These are phyloP conservation scores for Acanthurus leucopareius DNA, from an alignment of 2,797 vertebrate genomes.

Conservation along the genomic window DNA sequence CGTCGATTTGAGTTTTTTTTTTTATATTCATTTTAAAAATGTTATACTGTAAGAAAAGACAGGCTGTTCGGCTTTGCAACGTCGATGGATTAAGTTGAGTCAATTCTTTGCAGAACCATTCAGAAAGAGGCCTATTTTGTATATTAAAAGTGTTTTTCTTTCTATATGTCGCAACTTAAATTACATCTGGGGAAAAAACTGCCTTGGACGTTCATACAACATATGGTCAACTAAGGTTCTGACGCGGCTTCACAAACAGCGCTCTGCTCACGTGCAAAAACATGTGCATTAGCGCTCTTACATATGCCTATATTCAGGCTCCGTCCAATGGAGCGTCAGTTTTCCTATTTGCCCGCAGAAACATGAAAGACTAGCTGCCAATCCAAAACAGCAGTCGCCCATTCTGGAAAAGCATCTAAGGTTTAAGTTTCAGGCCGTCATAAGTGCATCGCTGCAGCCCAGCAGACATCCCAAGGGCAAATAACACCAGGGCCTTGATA, in stretches of 20 bases:
- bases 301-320: not conserved
- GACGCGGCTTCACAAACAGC: fast-evolving
- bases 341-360: not conserved
- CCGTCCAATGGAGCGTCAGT: conserved; percentile 5
- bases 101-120: too few relatives aligned
- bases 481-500: not conserved
- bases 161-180: not conserved
- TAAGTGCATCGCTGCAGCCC: not conserved
- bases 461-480: conserved; percentile 6
- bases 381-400: too few relatives aligned
- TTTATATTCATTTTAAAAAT: not conserved
- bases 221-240: too few relatives aligned
- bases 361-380: not conserved
- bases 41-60: not conserved
- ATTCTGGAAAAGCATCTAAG: not conserved
- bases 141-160: too few relatives aligned
- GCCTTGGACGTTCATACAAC: too few relatives aligned
- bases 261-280: conserved; percentile 52
- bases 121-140: too few relatives aligned
- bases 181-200: fast-evolving
- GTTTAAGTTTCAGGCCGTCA: not conserved
- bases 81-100: not conserved
- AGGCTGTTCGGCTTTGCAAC: not conserved
- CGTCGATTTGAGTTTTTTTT: not conserved
- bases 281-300: conserved; percentile 51